phyloP scores from a whole-genome alignment of 2,113 vertebrate genomes.

The Illadopsis cleaveri region DNA sequence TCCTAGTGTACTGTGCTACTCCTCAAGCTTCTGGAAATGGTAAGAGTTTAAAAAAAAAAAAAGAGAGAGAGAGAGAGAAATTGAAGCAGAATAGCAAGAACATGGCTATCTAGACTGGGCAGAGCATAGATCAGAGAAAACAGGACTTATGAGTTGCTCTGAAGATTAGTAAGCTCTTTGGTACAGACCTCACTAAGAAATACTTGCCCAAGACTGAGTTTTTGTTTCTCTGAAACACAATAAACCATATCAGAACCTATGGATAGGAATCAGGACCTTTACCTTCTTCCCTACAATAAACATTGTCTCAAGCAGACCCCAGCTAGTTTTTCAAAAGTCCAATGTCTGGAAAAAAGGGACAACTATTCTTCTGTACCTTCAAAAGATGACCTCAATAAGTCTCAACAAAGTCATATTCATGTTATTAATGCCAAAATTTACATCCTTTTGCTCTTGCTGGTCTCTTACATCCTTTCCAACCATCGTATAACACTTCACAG shows the following conservation, averaged over 20 bases:
- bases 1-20: neutral
- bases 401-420: neutral
- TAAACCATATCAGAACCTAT: neutral
- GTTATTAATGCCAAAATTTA: neutral
- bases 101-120: neutral
- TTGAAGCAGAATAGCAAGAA: neutral
- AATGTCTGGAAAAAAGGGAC: neutral
- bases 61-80: neutral
- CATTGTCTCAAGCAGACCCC: neutral
- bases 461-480: neutral
- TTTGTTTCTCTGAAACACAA: neutral
- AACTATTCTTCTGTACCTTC: neutral
- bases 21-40: neutral
- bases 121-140: neutral
- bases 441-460: neutral
- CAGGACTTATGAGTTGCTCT: neutral
- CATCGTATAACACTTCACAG: neutral
- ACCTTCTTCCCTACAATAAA: neutral
- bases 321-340: neutral
- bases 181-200: neutral
- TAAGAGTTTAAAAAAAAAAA: neutral
- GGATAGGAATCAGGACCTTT: neutral
- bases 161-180: neutral
- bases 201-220: neutral
- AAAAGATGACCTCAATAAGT: neutral